phyloP scores from a whole-genome alignment of 2,113 vertebrate genomes.

The Halichoeres trimaculatus region DNA sequence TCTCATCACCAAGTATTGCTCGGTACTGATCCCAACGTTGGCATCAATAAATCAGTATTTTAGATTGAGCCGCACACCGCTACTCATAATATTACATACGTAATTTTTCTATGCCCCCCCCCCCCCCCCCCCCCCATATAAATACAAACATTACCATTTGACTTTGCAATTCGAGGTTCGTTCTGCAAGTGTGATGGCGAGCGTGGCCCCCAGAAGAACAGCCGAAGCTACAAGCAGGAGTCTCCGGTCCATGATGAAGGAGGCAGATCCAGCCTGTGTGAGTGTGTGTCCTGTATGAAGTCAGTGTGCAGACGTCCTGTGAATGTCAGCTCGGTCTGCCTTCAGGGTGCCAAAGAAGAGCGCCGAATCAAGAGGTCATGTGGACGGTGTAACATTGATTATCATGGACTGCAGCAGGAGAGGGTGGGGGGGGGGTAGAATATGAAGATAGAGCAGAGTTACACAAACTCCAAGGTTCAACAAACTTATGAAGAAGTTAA shows the following conservation, averaged over 20 bases:
- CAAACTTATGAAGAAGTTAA: too few species aligned
- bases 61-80: too few species aligned
- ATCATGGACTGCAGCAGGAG: neutral
- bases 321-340: neutral
- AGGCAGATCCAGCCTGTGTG: neutral
- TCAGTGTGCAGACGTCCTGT: neutral
- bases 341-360: neutral
- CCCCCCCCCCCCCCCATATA: too few species aligned
- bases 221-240: slow-evolving; percentile 15
- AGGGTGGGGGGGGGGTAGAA: neutral
- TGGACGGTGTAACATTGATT: slow-evolving; percentile 44
- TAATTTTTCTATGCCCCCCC: too few species aligned
- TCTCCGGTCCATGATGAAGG: slow-evolving; percentile 45
- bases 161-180: slow-evolving; percentile 63
- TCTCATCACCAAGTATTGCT: too few species aligned
- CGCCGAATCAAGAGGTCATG: slow-evolving; percentile 16
- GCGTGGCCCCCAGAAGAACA: slow-evolving; percentile 38
- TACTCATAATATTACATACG: too few species aligned
- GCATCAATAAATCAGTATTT: too few species aligned
- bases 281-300: neutral
- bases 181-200: slow-evolving; percentile 41
- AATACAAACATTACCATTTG: slow-evolving; percentile 61
- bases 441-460: neutral
- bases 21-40: too few species aligned
- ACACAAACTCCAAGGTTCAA: too few species aligned